Evolutionary conservation across 2,797 vertebrate genomes (phyloP).

Genomic region (Rhinichthys osculus): DNA sequence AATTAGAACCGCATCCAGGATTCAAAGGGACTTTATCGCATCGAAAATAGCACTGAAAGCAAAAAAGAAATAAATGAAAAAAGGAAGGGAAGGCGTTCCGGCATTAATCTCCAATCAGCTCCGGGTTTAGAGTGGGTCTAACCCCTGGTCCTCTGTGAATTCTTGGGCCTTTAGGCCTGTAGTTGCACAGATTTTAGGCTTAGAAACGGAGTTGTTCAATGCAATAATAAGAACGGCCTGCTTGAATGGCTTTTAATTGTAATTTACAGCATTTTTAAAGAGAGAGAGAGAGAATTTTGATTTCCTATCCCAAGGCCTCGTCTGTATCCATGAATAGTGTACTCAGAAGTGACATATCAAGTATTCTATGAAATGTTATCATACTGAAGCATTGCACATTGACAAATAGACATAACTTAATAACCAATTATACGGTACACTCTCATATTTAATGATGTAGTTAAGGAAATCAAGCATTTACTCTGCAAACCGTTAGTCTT

Average conservation of each 20-base stretch:
- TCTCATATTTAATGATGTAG: constrained; percentile 73
- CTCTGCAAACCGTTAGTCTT: constrained; percentile 75
- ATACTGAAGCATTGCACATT: constrained; percentile 77
- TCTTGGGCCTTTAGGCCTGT: constrained; percentile 26
- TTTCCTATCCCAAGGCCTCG: constrained; percentile 52
- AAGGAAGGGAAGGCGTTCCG: background rate
- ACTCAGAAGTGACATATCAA: constrained; percentile 77
- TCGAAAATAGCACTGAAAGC: constrained; percentile 21
- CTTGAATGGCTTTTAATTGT: constrained; percentile 44
- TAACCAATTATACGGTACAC: constrained; percentile 72
- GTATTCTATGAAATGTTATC: constrained; percentile 71
- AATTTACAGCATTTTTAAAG: constrained; percentile 30
- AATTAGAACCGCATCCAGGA: constrained; percentile 2
- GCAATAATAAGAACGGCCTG: constrained; percentile 59
- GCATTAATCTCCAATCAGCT: background rate
- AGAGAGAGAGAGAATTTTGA: constrained; percentile 56
- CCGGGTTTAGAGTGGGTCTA: constrained; percentile 13
- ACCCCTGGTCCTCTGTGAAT: constrained; percentile 46
- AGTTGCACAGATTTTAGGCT: constrained; percentile 49
- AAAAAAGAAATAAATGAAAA: background rate
- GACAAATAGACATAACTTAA: constrained; percentile 67
- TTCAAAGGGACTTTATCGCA: constrained; percentile 42
- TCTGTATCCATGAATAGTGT: constrained; percentile 67
- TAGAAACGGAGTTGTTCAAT: constrained; percentile 53
- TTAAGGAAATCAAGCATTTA: constrained; percentile 72